A percentile compares a stretch with the other conserved stretches of the same genome.
These are phyloP conservation scores for Neocrepidodera transversa DNA, from an alignment of 2,888 invertebrate genomes.

Conservation along the genomic window DNA sequence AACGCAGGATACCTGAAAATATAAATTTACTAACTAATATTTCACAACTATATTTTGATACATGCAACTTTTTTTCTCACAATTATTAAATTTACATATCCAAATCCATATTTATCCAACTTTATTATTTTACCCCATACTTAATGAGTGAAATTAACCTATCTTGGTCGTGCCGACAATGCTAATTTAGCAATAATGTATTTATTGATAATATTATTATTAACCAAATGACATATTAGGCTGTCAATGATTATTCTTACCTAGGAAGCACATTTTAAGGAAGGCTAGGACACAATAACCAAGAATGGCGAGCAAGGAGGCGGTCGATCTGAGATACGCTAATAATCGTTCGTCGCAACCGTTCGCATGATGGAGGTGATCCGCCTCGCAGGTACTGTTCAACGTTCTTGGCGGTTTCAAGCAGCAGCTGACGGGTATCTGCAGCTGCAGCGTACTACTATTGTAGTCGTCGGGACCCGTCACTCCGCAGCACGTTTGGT, in stretches of 20 bases:
- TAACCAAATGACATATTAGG: no score
- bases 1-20: constrained; percentile 61
- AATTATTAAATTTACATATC: no score
- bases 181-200: no score
- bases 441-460: constrained; percentile 43
- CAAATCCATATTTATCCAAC: no score
- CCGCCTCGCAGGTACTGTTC: constrained; percentile 40
- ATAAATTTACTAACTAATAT: no score
- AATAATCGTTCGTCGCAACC: constrained; percentile 79
- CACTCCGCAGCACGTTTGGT: constrained; percentile 81
- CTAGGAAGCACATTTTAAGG: constrained; percentile 87
- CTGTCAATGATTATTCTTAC: constrained; percentile 23
- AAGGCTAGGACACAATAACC: constrained; percentile 90
- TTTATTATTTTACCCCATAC: no score
- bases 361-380: constrained; percentile 53
- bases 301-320: constrained; percentile 77
- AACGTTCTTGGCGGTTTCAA: constrained; percentile 47
- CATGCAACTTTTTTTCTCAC: no score
- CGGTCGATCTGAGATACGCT: constrained; percentile 78
- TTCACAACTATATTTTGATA: no score
- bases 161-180: no score
- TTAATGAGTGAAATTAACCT: no score
- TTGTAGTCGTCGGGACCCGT: constrained; percentile 62
- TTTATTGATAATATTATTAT: no score
- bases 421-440: constrained; percentile 53